Evolutionary conservation across 1,140 invertebrate genomes (phyloP).

Genomic region (Plodia interpunctella): DNA sequence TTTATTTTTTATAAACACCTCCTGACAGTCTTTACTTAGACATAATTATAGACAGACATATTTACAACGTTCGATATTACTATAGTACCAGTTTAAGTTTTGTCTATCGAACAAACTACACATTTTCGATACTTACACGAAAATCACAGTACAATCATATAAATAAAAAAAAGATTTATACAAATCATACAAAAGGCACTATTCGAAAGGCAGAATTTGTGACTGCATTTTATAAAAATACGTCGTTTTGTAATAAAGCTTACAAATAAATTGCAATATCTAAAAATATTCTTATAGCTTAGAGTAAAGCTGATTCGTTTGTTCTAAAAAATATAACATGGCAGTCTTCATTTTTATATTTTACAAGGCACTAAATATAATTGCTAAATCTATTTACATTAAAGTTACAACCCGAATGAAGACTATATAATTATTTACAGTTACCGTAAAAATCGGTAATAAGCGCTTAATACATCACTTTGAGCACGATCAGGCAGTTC

Average conservation of each 20-base stretch:
- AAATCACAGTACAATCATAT: slow-evolving; percentile 54
- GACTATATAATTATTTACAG: slow-evolving; percentile 66
- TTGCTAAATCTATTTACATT: slow-evolving; percentile 63
- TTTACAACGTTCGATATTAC: slow-evolving; percentile 12
- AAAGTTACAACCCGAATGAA: slow-evolving; percentile 68
- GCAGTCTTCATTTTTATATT: slow-evolving; percentile 74
- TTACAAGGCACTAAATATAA: slow-evolving; percentile 67
- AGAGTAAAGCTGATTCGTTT: slow-evolving; percentile 69
- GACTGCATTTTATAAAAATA: slow-evolving; percentile 31
- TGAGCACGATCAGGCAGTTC: slow-evolving; percentile 59
- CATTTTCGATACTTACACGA: slow-evolving; percentile 47
- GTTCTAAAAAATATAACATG: slow-evolving; percentile 70
- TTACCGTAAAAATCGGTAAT: slow-evolving; percentile 76
- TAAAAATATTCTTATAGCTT: slow-evolving; percentile 65
- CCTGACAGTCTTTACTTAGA: slow-evolving; percentile 18
- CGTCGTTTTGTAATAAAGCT: slow-evolving; percentile 20
- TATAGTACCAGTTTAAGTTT: slow-evolving; percentile 11
- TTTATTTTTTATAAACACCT: slow-evolving; percentile 18
- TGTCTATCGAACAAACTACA: slow-evolving; percentile 17
- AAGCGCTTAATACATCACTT: slow-evolving; percentile 72
- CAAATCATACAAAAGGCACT: slow-evolving; percentile 17
- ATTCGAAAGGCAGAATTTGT: slow-evolving; percentile 25
- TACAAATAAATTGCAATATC: slow-evolving; percentile 37
- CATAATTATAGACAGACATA: slow-evolving; percentile 14
- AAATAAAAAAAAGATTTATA: slow-evolving; percentile 15